Percentiles rank a stretch among this genome's conserved stretches.
phyloP scores from a whole-genome alignment of 2,888 invertebrate species.

The Tiphia femorata region DNA sequence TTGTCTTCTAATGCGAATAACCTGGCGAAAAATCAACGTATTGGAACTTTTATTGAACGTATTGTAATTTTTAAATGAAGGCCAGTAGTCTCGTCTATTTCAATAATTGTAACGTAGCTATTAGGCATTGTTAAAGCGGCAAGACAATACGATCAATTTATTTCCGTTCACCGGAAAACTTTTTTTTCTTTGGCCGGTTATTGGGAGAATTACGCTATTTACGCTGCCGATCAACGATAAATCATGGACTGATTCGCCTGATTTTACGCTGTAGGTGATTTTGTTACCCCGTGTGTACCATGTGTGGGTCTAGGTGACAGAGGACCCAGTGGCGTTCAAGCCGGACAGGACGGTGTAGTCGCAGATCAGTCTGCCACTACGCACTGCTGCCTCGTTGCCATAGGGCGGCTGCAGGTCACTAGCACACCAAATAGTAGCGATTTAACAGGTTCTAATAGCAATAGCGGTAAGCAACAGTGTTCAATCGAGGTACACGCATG shows the following conservation, averaged over 20 bases:
- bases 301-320: conserved; percentile 73
- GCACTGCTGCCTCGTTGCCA: conserved; percentile 97
- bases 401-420: conserved; percentile 96
- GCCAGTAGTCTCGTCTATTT: no score
- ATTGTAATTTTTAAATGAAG: no score
- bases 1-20: no score
- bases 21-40: no score
- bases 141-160: no score
- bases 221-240: conserved; percentile 27
- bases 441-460: conserved; percentile 86
- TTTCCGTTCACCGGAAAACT: not conserved
- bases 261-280: conserved; percentile 69
- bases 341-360: conserved; percentile 68
- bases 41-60: no score
- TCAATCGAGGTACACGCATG: no score
- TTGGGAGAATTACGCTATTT: no score
- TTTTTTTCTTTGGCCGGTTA: not conserved
- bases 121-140: no score
- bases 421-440: conserved; percentile 95
- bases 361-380: conserved; percentile 84
- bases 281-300: conserved; percentile 68
- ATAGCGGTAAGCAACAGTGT: conserved; percentile 68
- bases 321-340: conserved; percentile 78
- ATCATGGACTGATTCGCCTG: conserved; percentile 67
- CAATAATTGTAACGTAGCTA: no score